Evolutionary conservation across 2,113 vertebrate species (phyloP), one percentile per base, ranked within the genome.

Genomic region (Abramis brama): DNA sequence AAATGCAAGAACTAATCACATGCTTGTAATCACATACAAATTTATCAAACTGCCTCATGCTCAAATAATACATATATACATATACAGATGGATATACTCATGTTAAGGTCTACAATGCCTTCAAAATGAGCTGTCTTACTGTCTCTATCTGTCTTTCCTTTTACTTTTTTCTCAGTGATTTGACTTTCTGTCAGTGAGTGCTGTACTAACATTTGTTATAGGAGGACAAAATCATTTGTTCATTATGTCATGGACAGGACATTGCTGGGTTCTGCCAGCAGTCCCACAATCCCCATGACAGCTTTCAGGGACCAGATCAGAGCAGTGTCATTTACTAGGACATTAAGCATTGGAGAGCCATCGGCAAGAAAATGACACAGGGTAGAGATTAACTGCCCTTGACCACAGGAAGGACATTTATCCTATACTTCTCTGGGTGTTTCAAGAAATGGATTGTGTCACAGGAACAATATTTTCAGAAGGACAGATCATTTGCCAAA

Each of bases 171-270:
- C 45, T 10, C 68, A 39, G 15, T 39, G 19, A 2, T 50, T 79
- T 79, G 23, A 17, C 13, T 45, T 25, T 47, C 7, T 80, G 78
- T 19, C 59, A 64, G 59, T 6, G 23, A 45, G 15, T 27, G 36
- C 15, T 80, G 57, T 80, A 74, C 36, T 2, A 79, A 60, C 55
- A 79, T 60, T 79, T 79, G 33, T 39, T 39, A 79, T 39, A 79
- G 21, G 21, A 57, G 19, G 76, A 60, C 21, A 79, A 36, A 27
- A 39, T 17, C 33, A 21, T 78, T 78, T 57, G 52, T 57, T 36
- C 27, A 6, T 43, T 43, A 52, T 77, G 75, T 77, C 47, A 55
- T 77, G 33, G 9, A 27, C 50, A 77, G 17, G 50, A 59, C 36
- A 59, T 33, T 59, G 17, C 76, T 21, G 50, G 3, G 36, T 78